Base-by-base conservation (phyloP, 2,113 vertebrate species). In the Phoxinus phoxinus region DNA sequence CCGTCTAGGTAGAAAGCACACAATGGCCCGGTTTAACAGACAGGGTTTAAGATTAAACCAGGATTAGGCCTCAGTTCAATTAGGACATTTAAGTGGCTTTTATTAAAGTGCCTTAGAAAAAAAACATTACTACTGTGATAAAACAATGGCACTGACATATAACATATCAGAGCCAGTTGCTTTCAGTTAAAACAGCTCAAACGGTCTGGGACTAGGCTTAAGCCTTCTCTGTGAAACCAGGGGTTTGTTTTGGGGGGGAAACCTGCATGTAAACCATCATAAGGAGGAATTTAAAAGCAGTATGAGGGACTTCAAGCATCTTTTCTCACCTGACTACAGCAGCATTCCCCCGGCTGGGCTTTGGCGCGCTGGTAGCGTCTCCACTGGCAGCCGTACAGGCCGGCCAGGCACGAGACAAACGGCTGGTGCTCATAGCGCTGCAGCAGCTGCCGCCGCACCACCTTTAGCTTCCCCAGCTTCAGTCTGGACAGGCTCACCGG, bases 351-450 rank as follows among this genome's bases (percentile, higher is more conserved):
- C 0, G 95, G 95, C 91, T 96, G 94, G 0, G 92, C 90, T 53
- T 86, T 91, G 0, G 93, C 90, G 71, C 95, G 92, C 89, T 97
- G 96, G 91, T 97, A 96, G 23, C 96, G 91, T 85, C 93, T 95
- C 97, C 97, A 97, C 32, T 95, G 95, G 93, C 97, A 97, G 88
- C 96, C 96, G 78, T 97, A 97, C 77, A 97, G 92, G 0, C 97
- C 96, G 0, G 95, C 95, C 92, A 97, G 91, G 85, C 96, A 96
- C 86, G 96, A 96, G 91, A 97, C 91, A 75, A 96, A 96, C 4
- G 94, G 96, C 90, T 96, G 95, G 79, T 96, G 95, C 88, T 96
- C 94, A 2, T 96, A 97, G 35, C 93, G 92, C 90, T 96, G 97
- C 27, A 96, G 94, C 90, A 97, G 89, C 92, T 61, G 92, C 82